phyloP scores from a whole-genome alignment of 1,140 invertebrate species.

The Amyelois transitella region DNA sequence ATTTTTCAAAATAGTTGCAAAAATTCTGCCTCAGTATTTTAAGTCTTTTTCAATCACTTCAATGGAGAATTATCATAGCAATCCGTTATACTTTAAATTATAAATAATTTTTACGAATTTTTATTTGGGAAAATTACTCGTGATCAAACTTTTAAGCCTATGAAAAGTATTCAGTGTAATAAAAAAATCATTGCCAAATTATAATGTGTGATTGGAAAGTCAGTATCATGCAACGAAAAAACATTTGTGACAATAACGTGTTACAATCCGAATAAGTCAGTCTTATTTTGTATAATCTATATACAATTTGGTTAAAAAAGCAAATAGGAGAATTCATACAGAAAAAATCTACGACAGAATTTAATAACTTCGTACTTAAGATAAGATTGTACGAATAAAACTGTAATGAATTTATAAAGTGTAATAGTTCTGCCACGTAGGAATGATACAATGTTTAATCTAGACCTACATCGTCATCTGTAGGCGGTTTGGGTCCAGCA shows the following conservation, averaged over 20 bases:
- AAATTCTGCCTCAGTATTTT: no score
- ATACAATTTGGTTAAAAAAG: background rate
- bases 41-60: no score
- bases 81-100: no score
- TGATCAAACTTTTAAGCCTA: no score
- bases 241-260: background rate
- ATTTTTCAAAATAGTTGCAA: no score
- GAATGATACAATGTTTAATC: constrained; percentile 35
- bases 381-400: background rate
- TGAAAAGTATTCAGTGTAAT: no score
- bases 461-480: constrained; percentile 58
- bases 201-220: no score
- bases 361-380: background rate
- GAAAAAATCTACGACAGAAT: background rate
- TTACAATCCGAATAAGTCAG: background rate
- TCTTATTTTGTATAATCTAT: background rate
- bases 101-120: no score
- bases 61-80: no score
- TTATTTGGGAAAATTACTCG: no score
- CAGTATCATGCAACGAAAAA: no score
- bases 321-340: background rate
- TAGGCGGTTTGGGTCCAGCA: constrained; percentile 23
- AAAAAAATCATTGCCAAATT: no score
- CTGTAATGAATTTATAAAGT: background rate
- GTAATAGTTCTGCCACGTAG: background rate